Base-by-base conservation (phyloP, 2,797 vertebrate species). In the Muscicapa striata region DNA sequence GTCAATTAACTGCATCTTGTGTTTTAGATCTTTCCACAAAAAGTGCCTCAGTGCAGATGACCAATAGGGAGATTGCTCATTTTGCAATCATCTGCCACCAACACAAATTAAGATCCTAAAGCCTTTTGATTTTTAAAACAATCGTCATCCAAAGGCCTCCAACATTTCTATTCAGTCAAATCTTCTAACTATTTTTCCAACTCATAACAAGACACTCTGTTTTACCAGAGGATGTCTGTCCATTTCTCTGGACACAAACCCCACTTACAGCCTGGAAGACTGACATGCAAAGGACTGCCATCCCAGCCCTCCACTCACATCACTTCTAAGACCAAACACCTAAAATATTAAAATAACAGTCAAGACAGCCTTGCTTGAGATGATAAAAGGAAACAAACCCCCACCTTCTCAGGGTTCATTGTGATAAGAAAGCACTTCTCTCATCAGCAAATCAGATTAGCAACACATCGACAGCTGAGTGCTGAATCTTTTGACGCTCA, bases 311-410 rank as follows among this genome's bases (percentile, higher is more conserved):
- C 20, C 32, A 46, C 58, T 34, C 32, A 21, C 72, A 67, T 48
- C 26, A 16, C 19, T 59, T 58, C 49, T 76, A 61, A 89, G 46
- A 67, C 34, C 4, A 8, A 14, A 69, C 16, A 81, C 29, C 41
- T 16, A 58, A 87, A 75, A 72, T 24, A 61, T 15, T 51, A 66
- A 45, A 93, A n/a, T 7, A 93, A 64, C n/a, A 89, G 63, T 57
- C 29, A 81, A 62, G 45, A 73, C 48, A 64, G 59, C 21, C 38
- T 79, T 52, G 29, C 30, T 63, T 87, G 69, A 78, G 93, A 58
- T 40, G 7, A 59, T 55, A 67, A 90, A 88, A 90, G 19, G 41
- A 89, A 93, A 81, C 9, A 57, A 72, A 67, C 55, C 20, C 32
- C 8, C 29, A 75, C 49, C 18, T 90, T 75, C 19, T 61, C 30